Percentiles rank a stretch among this genome's conserved stretches.
Evolutionary conservation across 2,113 vertebrate species (phyloP).

Genomic region (Chaetodon auriga): DNA sequence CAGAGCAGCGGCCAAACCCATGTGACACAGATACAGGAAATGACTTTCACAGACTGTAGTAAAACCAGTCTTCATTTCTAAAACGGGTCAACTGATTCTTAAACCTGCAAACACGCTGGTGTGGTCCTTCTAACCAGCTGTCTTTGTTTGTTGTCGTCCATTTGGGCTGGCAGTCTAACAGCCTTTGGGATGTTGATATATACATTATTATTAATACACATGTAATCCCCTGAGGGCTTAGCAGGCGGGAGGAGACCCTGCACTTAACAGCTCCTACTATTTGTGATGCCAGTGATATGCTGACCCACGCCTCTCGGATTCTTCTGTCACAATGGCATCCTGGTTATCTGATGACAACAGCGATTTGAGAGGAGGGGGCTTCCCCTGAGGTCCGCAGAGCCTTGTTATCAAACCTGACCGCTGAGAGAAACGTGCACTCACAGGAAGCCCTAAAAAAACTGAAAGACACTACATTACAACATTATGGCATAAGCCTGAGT

Average conservation of each 20-base stretch:
- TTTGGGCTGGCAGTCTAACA: neutral
- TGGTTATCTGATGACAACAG: constrained; percentile 82
- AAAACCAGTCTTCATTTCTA: no score
- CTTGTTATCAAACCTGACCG: constrained; percentile 67
- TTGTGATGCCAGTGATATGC: constrained; percentile 71
- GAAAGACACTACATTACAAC: constrained; percentile 22
- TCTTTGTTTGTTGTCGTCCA: no score
- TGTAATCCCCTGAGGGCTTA: constrained; percentile 23
- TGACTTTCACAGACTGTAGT: no score
- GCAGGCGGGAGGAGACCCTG: constrained; percentile 27
- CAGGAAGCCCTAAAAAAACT: constrained; percentile 60
- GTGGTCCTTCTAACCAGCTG: neutral
- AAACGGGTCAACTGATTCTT: no score
- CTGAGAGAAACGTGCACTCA: constrained; percentile 50
- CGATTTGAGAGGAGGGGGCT: constrained; percentile 42
- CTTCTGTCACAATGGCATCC: constrained; percentile 80
- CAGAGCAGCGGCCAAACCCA: no score
- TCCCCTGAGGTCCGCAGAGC: constrained; percentile 45
- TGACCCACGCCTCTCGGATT: constrained; percentile 77
- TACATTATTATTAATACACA: constrained; percentile 19
- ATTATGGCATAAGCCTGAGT: constrained; percentile 30
- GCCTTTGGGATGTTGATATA: constrained; percentile 23
- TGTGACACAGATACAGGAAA: no score
- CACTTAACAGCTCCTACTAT: constrained; percentile 69
- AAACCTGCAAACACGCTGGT: neutral